Evolutionary conservation across 2,888 invertebrate genomes (phyloP).

Genomic region (Panopea generosa): DNA sequence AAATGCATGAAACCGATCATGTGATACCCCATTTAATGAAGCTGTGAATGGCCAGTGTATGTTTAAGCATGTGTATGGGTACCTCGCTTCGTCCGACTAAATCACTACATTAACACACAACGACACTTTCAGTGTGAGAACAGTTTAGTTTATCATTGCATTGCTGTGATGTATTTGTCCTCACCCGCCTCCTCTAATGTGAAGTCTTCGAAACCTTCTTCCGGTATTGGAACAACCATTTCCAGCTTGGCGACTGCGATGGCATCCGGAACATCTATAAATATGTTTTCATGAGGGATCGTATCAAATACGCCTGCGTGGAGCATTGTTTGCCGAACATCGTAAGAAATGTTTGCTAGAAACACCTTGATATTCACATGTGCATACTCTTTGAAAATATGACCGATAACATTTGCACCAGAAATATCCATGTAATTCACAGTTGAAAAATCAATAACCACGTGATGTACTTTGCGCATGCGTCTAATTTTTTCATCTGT

Average conservation of each 20-base stretch:
- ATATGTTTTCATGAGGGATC: conserved; percentile 74
- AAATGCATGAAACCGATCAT: too few species aligned
- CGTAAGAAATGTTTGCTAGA: conserved; percentile 71
- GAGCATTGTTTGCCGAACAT: conserved; percentile 73
- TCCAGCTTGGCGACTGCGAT: conserved; percentile 73
- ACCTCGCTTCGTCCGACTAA: too few species aligned
- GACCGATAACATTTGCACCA: conserved; percentile 78
- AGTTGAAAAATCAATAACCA: conserved; percentile 77
- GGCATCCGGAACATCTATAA: conserved; percentile 74
- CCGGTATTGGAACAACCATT: conserved; percentile 65
- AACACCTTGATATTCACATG: conserved; percentile 79
- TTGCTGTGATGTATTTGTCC: conserved; percentile 75
- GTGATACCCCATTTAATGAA: too few species aligned
- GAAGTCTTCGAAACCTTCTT: conserved; percentile 74
- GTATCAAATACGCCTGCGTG: conserved; percentile 75
- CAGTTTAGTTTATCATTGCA: conserved; percentile 10
- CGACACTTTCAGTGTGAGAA: too few species aligned
- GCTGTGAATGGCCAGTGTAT: too few species aligned
- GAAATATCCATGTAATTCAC: conserved; percentile 80
- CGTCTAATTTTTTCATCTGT: conserved; percentile 73
- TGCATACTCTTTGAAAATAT: conserved; percentile 76
- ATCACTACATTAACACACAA: too few species aligned
- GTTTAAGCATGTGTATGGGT: too few species aligned
- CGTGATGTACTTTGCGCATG: conserved; percentile 76
- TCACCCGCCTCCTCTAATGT: conserved; percentile 78